Evolutionary conservation across 2,113 vertebrate genomes (phyloP), one percentile per base, ranked within the genome.

Genomic region (Bolborhynchus lineola): DNA sequence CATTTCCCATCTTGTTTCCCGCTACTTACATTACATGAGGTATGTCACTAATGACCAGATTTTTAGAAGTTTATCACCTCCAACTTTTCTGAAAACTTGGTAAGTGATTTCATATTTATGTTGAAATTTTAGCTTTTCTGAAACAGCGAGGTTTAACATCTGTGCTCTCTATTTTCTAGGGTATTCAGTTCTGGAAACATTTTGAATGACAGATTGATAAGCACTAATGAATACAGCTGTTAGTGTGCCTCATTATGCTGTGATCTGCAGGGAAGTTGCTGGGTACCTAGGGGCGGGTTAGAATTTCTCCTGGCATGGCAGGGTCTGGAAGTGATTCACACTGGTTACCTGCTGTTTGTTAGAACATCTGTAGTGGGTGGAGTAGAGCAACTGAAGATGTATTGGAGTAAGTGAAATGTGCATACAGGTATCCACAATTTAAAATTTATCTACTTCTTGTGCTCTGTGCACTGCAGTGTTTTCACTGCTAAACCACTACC

Each of bases 271-370:
- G 37, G 33, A 59, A 60, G 33, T 16, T 77, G 68, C 67, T 80
- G 42, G 31, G 39, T 59, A 71, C 28, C 39, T 50, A 49, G 0
- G 2, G 33, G 41, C 53, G 44, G 47, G 44, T 50, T 47, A 74
- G 87, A 47, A 29, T 65, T 70, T 70, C 49, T 84, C 12, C 33
- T 59, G 35, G 62, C n/a, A 35, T 1, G 2, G 70, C 42, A 31
- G 41, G 16, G 6, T n/a, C 42, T 81, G 72, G 39, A 59, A 57
- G 46, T 79, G 41, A 13, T 57, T 95, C 57, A 41, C 37, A 59
- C 62, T 0, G 0, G 0, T 49, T 67, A 8, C 18, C 41, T 16
- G 35, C 55, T 59, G 20, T 53, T 88, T 52, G 20, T 28, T n/a
- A 6, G 24, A 82, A 44, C 37, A 79, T 28, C 78, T 13, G 0